These are phyloP conservation scores for Caenorhabditis imperialis DNA, from an alignment of 2,888 invertebrate genomes.

Conservation along the genomic window DNA sequence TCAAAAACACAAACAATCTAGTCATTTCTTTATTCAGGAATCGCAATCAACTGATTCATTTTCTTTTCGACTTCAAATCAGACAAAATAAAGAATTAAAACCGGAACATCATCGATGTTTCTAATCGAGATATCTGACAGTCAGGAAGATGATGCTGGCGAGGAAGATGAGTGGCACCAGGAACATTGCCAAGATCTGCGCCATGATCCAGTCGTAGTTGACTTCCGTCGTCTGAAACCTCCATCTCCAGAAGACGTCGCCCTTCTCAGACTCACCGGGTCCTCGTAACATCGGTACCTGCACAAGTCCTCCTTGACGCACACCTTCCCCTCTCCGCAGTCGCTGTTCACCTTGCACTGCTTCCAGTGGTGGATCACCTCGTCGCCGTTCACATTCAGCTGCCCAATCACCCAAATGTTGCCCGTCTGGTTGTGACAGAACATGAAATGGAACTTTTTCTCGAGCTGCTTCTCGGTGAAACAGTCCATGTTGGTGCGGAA, in stretches of 20 bases:
- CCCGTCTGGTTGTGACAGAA: constrained; percentile 36
- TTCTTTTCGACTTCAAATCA: constrained; percentile 15
- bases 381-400: constrained; percentile 39
- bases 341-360: constrained; percentile 14
- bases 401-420: constrained; percentile 34
- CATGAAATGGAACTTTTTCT: constrained; percentile 22
- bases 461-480: background rate
- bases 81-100: too few relatives aligned
- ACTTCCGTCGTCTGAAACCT: constrained; percentile 24
- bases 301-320: constrained; percentile 38
- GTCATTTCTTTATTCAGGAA: constrained; percentile 22
- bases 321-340: constrained; percentile 29
- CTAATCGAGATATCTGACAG: constrained; percentile 31
- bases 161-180: constrained; percentile 24
- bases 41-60: background rate
- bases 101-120: background rate
- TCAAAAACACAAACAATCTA: constrained; percentile 11
- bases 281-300: constrained; percentile 34
- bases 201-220: constrained; percentile 28
- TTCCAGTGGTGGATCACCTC: constrained; percentile 36
- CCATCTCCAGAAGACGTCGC: too few relatives aligned
- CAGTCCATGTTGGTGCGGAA: constrained; percentile 39
- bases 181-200: constrained; percentile 18
- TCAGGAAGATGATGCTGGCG: constrained; percentile 10
- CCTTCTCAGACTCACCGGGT: constrained; percentile 31